Percentiles rank a stretch among this genome's conserved stretches.
Evolutionary conservation across 2,888 invertebrate species (phyloP).

Genomic region (Marasmarcha lunaedactyla): DNA sequence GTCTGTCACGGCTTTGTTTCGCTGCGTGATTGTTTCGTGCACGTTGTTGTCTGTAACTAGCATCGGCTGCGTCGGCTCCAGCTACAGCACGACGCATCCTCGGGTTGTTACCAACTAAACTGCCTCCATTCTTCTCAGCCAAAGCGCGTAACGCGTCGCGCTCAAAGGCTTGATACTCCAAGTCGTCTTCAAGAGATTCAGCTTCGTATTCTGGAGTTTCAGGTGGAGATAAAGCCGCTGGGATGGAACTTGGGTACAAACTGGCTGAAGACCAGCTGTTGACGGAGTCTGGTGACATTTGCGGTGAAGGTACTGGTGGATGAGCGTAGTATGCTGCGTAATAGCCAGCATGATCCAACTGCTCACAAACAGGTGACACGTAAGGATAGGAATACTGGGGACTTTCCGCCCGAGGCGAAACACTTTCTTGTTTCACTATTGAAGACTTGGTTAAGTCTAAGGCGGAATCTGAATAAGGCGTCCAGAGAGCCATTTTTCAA

Average conservation of each 20-base stretch:
- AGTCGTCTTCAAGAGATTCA: slow-evolving; percentile 51
- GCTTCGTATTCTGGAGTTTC: slow-evolving; percentile 60
- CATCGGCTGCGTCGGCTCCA: slow-evolving; percentile 58
- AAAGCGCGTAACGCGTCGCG: slow-evolving; percentile 76
- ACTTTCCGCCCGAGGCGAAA: slow-evolving; percentile 19
- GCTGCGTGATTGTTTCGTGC: slow-evolving; percentile 95
- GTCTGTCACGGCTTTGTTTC: slow-evolving; percentile 89
- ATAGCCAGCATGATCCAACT: neutral
- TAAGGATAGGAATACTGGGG: slow-evolving; percentile 12
- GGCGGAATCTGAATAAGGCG: slow-evolving; percentile 44
- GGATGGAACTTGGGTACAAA: slow-evolving; percentile 31
- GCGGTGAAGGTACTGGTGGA: neutral
- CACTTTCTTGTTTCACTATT: slow-evolving; percentile 23
- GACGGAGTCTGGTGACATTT: slow-evolving; percentile 13
- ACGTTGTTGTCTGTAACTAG: slow-evolving; percentile 88
- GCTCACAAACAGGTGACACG: neutral
- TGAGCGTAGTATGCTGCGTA: neutral
- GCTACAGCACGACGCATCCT: slow-evolving; percentile 76
- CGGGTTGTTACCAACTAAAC: slow-evolving; percentile 71
- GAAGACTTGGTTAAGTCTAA: slow-evolving; percentile 35
- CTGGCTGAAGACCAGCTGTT: slow-evolving; percentile 22
- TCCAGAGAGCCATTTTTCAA: slow-evolving; percentile 43
- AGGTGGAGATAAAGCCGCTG: slow-evolving; percentile 21
- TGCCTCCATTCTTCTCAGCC: slow-evolving; percentile 71
- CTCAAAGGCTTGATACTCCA: slow-evolving; percentile 78